Evolutionary conservation across 2,113 vertebrate genomes (phyloP).

Genomic region (Bettongia penicillata): DNA sequence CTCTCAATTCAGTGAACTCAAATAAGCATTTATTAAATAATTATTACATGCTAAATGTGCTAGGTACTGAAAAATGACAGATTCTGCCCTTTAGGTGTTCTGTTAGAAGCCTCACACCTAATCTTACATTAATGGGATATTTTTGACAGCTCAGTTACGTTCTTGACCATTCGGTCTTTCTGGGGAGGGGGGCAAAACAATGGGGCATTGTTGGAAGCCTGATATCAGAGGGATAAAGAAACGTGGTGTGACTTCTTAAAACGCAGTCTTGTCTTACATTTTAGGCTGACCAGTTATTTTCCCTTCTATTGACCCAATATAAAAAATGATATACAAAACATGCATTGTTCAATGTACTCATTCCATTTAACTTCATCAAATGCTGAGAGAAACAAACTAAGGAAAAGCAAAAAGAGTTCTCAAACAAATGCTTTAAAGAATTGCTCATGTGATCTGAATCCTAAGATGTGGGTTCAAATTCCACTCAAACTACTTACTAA

Average conservation of each 20-base stretch:
- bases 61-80: no score
- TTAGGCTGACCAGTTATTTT: slow-evolving; percentile 36
- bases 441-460: background rate
- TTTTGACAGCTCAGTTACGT: background rate
- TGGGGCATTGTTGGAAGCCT: background rate
- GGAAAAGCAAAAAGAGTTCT: slow-evolving; percentile 18
- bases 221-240: background rate
- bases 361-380: slow-evolving; percentile 6
- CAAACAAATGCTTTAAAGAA: background rate
- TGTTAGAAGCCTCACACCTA: slow-evolving; percentile 57
- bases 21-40: no score
- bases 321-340: background rate
- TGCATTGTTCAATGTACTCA: slow-evolving; percentile 1
- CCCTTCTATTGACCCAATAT: background rate
- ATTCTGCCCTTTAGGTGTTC: background rate
- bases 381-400: slow-evolving; percentile 6
- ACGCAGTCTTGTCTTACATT: background rate
- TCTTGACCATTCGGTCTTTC: background rate
- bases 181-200: background rate
- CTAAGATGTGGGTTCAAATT: background rate
- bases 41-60: no score
- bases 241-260: background rate
- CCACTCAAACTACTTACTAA: background rate
- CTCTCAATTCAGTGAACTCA: no score
- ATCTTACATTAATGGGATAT: slow-evolving; percentile 54